A percentile compares a stretch with the other conserved stretches of the same genome.
Evolutionary conservation across 2,888 invertebrate species (phyloP).

Genomic region (Lapara coniferarum): DNA sequence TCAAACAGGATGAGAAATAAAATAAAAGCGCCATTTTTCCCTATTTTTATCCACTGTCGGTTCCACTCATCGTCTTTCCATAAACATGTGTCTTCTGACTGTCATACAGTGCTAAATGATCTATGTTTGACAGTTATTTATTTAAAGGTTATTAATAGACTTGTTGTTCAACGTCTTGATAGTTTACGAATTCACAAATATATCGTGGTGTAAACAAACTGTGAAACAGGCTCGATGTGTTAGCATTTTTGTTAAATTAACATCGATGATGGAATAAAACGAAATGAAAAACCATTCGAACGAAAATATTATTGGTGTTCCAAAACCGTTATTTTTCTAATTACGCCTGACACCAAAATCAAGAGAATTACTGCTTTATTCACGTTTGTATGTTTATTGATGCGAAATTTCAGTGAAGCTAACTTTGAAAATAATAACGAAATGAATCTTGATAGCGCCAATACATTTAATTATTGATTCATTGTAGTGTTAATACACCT

Average conservation of each 20-base stretch:
- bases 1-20: conserved; percentile 22
- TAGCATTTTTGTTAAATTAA: background rate
- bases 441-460: too few relatives aligned
- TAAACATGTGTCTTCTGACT: conserved; percentile 10
- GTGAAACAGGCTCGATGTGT: background rate
- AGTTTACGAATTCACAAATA: background rate
- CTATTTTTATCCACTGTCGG: conserved; percentile 17
- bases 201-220: conserved; percentile 13
- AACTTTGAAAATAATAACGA: too few relatives aligned
- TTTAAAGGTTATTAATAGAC: conserved; percentile 2
- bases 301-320: too few relatives aligned
- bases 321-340: too few relatives aligned
- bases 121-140: conserved; percentile 21
- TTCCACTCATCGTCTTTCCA: conserved; percentile 23
- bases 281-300: background rate
- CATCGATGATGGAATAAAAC: background rate
- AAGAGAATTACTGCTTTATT: too few relatives aligned
- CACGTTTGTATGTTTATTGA: too few relatives aligned
- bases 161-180: background rate
- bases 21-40: conserved; percentile 21
- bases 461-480: too few relatives aligned
- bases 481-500: too few relatives aligned
- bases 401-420: too few relatives aligned
- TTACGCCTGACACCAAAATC: too few relatives aligned
- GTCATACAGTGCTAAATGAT: conserved; percentile 12